phyloP scores from a whole-genome alignment of 2,888 invertebrate genomes.

The Selenia dentaria region DNA sequence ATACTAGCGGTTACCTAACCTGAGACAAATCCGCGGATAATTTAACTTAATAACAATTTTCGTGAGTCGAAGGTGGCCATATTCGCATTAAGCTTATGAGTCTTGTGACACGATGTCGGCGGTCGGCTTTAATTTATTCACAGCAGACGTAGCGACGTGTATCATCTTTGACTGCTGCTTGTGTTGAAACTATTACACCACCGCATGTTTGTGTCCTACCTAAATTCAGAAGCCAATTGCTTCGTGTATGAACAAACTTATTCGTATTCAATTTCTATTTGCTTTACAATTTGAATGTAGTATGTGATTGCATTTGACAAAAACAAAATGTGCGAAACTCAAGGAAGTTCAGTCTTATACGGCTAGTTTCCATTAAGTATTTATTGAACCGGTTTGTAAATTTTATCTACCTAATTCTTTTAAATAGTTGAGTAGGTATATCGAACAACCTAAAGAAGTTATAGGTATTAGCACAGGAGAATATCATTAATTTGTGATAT shows the following conservation, averaged over 20 bases:
- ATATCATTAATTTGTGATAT: too few relatives aligned
- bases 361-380: slow-evolving; percentile 33
- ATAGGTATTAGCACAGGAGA: background rate
- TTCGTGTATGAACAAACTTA: slow-evolving; percentile 27
- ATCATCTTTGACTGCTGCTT: slow-evolving; percentile 51
- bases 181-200: slow-evolving; percentile 61
- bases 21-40: slow-evolving; percentile 72
- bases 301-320: slow-evolving; percentile 17
- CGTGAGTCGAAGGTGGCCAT: slow-evolving; percentile 39
- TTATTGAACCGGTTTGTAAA: slow-evolving; percentile 34
- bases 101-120: slow-evolving; percentile 42
- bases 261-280: slow-evolving; percentile 35
- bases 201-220: slow-evolving; percentile 43
- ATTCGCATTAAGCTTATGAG: slow-evolving; percentile 40
- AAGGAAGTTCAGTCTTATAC: slow-evolving; percentile 29
- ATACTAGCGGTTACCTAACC: slow-evolving; percentile 70
- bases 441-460: slow-evolving; percentile 8
- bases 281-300: slow-evolving; percentile 30
- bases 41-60: slow-evolving; percentile 58
- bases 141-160: slow-evolving; percentile 44
- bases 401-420: slow-evolving; percentile 27
- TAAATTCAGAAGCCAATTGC: slow-evolving; percentile 25
- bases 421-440: slow-evolving; percentile 21
- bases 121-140: slow-evolving; percentile 49
- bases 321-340: slow-evolving; percentile 26